Evolutionary conservation across 2,888 invertebrate species (phyloP).

Genomic region (Lycocerus yunnanus): DNA sequence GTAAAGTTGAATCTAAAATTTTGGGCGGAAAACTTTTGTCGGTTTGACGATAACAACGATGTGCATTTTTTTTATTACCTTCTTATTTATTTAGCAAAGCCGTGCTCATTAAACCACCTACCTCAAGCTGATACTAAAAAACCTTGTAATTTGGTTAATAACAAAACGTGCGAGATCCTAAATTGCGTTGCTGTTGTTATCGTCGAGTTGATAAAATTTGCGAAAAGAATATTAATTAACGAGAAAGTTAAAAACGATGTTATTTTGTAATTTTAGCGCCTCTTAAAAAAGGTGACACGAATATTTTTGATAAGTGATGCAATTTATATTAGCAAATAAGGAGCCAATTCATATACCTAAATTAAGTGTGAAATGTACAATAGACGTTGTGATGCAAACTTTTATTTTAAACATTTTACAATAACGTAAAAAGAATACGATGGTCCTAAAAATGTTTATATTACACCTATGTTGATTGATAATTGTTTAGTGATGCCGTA

Average conservation of each 20-base stretch:
- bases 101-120: background rate
- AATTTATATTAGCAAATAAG: slow-evolving; percentile 1
- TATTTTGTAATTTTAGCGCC: background rate
- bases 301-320: slow-evolving; percentile 3
- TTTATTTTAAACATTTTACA: background rate
- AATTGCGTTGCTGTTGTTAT: background rate
- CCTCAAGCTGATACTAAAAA: background rate
- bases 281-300: background rate
- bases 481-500: background rate
- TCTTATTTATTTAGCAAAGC: background rate
- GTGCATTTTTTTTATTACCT: background rate
- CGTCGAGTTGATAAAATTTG: background rate
- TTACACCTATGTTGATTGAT: background rate
- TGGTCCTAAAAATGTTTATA: background rate
- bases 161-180: background rate
- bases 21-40: background rate
- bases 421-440: background rate
- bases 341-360: background rate
- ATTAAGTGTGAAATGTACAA: slow-evolving; percentile 2
- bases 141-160: background rate
- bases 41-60: background rate
- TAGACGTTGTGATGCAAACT: background rate
- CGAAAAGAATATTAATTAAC: background rate
- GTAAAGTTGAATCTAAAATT: background rate
- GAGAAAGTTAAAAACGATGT: background rate